Percentiles rank a stretch among this genome's conserved stretches.
Conservation (phyloP, 2,797 vertebrate genomes). For the Leuciscus waleckii region DNA sequence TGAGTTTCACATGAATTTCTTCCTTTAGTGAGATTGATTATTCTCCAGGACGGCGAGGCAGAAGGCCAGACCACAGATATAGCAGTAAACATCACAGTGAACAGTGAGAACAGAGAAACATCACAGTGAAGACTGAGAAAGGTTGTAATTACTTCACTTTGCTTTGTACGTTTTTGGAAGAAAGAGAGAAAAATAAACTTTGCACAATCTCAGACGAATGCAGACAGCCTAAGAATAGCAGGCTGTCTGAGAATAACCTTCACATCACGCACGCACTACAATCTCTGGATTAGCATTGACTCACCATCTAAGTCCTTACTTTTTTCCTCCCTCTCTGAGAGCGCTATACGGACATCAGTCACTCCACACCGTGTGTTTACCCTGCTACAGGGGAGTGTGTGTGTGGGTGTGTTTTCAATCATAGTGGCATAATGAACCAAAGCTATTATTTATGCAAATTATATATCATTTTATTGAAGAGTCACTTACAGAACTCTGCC, state of each 20-base stretch:
- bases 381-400: not conserved
- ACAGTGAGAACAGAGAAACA: constrained; percentile 23
- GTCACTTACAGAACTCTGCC: constrained; percentile 14
- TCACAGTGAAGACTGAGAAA: constrained; percentile 21
- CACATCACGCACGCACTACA: constrained; percentile 20
- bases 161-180: constrained; percentile 15
- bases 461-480: constrained; percentile 15
- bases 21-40: constrained; percentile 43
- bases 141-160: constrained; percentile 27
- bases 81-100: constrained; percentile 14
- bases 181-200: constrained; percentile 25
- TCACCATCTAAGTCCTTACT: constrained; percentile 29
- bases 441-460: constrained; percentile 35
- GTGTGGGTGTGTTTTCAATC: constrained; percentile 54
- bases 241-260: constrained; percentile 45
- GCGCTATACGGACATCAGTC: constrained; percentile 21
- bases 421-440: constrained; percentile 29
- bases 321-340: constrained; percentile 18
- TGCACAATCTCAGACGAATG: not conserved
- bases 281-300: constrained; percentile 37
- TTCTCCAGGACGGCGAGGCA: constrained; percentile 36
- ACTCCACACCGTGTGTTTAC: constrained; percentile 32
- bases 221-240: constrained; percentile 52
- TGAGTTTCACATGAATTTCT: constrained; percentile 29
- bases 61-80: constrained; percentile 39